Conservation (phyloP, 2,797 vertebrate species). For the Yasuhikotakia modesta region DNA sequence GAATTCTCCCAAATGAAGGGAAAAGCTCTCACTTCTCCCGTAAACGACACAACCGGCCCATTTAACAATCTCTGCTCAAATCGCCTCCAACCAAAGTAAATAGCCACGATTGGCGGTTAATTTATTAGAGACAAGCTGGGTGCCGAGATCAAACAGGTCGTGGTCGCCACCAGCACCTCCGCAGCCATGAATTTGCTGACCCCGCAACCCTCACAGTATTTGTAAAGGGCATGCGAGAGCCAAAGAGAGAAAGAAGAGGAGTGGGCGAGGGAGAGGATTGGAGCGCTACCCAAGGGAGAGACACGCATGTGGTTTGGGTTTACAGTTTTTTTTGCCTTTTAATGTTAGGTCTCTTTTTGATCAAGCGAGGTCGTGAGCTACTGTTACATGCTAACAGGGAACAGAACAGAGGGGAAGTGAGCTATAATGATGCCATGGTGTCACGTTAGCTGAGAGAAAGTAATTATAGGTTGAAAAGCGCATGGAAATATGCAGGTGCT, state of each 20-base stretch:
- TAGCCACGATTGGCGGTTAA: conserved; percentile 73
- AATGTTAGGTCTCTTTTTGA: conserved; percentile 50
- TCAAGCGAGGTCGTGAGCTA: conserved; percentile 43
- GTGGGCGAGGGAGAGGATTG: conserved; percentile 39
- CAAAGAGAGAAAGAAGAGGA: conserved; percentile 54
- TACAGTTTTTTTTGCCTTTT: conserved; percentile 51
- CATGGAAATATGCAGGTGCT: conserved; percentile 19
- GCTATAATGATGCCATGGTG: conserved; percentile 32
- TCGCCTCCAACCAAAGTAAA: conserved; percentile 73
- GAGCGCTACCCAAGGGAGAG: conserved; percentile 47
- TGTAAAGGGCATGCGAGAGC: conserved; percentile 68
- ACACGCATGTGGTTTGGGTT: conserved; percentile 77
- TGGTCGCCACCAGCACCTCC: conserved; percentile 74
- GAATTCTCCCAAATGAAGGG: conserved; percentile 65
- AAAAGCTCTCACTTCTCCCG: conserved; percentile 69
- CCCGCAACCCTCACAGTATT: conserved; percentile 70
- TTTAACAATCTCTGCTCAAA: conserved; percentile 76
- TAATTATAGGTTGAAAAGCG: conserved; percentile 35
- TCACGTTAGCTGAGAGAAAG: conserved; percentile 18
- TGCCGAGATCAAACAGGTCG: conserved; percentile 75
- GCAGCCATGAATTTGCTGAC: conserved; percentile 75
- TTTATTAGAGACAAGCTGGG: conserved; percentile 77
- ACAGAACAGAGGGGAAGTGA: conserved; percentile 36
- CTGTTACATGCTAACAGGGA: conserved; percentile 40
- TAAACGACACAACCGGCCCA: conserved; percentile 74